phyloP scores from a whole-genome alignment of 2,888 invertebrate species.

The Patella pellucida region DNA sequence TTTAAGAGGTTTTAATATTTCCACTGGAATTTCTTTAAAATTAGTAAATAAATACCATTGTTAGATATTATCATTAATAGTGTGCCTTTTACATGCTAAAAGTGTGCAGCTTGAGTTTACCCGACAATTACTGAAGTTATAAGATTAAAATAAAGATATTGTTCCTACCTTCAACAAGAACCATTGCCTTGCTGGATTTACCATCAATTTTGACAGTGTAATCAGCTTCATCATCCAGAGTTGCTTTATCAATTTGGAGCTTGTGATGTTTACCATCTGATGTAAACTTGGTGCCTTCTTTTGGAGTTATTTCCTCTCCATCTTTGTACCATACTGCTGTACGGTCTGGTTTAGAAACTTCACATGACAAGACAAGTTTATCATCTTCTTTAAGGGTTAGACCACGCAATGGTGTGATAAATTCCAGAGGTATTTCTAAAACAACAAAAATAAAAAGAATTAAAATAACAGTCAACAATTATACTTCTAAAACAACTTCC shows the following conservation, averaged over 20 bases:
- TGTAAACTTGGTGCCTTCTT: conserved; percentile 84
- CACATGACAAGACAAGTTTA: conserved; percentile 86
- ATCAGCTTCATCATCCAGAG: conserved; percentile 55
- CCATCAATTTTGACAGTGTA: conserved; percentile 56
- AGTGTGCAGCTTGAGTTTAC: too few relatives aligned
- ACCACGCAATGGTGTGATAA: conserved; percentile 47
- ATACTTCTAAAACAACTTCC: not conserved
- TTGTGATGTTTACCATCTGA: conserved; percentile 77
- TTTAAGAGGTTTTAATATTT: conserved; percentile 45
- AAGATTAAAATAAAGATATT: not conserved
- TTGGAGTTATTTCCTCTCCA: conserved; percentile 84
- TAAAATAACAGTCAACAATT: not conserved
- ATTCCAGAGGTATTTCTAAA: conserved; percentile 50
- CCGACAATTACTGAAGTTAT: too few relatives aligned
- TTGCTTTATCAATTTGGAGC: conserved; percentile 54
- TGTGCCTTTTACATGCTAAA: too few relatives aligned
- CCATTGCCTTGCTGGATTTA: conserved; percentile 43
- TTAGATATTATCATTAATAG: not conserved
- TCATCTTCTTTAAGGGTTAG: conserved; percentile 40
- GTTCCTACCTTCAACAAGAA: conserved; percentile 48
- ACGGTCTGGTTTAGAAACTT: conserved; percentile 95
- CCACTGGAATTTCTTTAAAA: conserved; percentile 44
- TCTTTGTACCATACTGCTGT: conserved; percentile 88
- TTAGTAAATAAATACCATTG: not conserved
- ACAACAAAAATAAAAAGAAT: not conserved